A percentile compares a stretch with the other conserved stretches of the same genome.
These are phyloP conservation scores for Pachypanchax playfairii DNA, from an alignment of 2,113 vertebrate species.

Conservation along the genomic window DNA sequence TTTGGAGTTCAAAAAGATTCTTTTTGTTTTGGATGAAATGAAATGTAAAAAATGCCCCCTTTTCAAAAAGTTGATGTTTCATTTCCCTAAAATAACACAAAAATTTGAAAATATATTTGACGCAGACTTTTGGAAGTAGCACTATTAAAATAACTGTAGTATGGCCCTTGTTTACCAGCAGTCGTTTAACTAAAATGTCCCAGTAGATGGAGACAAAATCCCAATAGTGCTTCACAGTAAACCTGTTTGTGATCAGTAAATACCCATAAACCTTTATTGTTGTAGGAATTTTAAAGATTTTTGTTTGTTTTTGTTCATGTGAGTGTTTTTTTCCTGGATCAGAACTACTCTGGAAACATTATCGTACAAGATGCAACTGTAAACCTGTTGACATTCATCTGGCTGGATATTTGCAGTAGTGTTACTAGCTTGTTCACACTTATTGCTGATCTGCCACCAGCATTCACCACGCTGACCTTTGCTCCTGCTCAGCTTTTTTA, in stretches of 20 bases:
- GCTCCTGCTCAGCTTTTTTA: constrained; percentile 25
- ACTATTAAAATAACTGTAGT: too few relatives aligned
- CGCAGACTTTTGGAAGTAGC: too few relatives aligned
- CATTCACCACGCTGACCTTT: constrained; percentile 45
- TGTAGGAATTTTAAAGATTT: too few relatives aligned
- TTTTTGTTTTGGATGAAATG: too few relatives aligned
- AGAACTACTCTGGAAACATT: too few relatives aligned
- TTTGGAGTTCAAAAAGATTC: too few relatives aligned
- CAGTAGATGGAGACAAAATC: constrained; percentile 51
- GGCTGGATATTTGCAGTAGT: constrained; percentile 12
- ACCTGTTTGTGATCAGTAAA: not conserved
- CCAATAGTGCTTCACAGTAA: not conserved
- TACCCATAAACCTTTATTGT: not conserved
- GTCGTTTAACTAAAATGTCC: too few relatives aligned
- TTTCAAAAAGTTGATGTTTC: too few relatives aligned
- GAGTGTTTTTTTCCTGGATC: not conserved
- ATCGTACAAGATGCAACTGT: not conserved
- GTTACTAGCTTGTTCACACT: constrained; percentile 14
- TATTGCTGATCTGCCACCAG: constrained; percentile 18
- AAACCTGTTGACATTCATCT: not conserved
- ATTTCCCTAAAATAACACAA: too few relatives aligned
- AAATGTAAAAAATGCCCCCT: too few relatives aligned
- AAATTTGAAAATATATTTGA: too few relatives aligned
- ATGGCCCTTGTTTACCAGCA: too few relatives aligned
- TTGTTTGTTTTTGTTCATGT: not conserved